These are phyloP conservation scores for Ricordea florida DNA, from an alignment of 92 coral and sea anemone genomes.

Conservation along the genomic window DNA sequence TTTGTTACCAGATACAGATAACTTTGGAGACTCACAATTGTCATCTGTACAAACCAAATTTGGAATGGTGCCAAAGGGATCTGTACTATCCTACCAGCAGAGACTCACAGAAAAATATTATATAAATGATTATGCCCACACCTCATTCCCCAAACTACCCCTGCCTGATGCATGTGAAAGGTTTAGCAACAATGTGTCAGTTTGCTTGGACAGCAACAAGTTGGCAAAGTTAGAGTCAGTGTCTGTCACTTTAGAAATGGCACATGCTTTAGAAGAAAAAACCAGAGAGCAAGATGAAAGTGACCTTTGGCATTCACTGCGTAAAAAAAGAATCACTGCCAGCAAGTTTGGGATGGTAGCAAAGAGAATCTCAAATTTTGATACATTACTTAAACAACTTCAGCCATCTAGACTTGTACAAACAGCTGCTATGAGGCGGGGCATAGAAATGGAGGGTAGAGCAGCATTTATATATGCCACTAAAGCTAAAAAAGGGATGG, in stretches of 20 bases:
- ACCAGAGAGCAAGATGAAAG: too few relatives aligned
- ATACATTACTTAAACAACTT: constrained; percentile 45
- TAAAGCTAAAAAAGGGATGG: too few relatives aligned
- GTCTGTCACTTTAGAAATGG: constrained; percentile 6
- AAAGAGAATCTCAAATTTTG: constrained; percentile 43
- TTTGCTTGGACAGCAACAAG: constrained; percentile 19
- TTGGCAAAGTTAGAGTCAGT: background rate
- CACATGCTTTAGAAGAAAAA: too few relatives aligned
- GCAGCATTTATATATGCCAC: too few relatives aligned
- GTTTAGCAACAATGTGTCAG: constrained; percentile 27
- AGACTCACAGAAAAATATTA: constrained; percentile 31
- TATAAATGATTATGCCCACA: constrained; percentile 32
- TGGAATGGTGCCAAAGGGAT: constrained; percentile 39
- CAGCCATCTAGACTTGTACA: constrained; percentile 31
- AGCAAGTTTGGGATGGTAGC: constrained; percentile 59
- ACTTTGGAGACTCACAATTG: constrained; percentile 3
- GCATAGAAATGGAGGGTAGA: too few relatives aligned
- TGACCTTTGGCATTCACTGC: too few relatives aligned
- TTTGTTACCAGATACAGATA: constrained; percentile 9
- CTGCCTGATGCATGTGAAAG: constrained; percentile 1
- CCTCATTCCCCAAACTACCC: constrained; percentile 41
- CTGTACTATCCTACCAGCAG: constrained; percentile 53
- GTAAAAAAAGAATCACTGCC: constrained; percentile 44
- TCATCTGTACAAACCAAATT: constrained; percentile 41
- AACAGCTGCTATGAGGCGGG: constrained; percentile 48